phyloP scores from a whole-genome alignment of 2,888 invertebrate genomes.

The Metellina segmentata region DNA sequence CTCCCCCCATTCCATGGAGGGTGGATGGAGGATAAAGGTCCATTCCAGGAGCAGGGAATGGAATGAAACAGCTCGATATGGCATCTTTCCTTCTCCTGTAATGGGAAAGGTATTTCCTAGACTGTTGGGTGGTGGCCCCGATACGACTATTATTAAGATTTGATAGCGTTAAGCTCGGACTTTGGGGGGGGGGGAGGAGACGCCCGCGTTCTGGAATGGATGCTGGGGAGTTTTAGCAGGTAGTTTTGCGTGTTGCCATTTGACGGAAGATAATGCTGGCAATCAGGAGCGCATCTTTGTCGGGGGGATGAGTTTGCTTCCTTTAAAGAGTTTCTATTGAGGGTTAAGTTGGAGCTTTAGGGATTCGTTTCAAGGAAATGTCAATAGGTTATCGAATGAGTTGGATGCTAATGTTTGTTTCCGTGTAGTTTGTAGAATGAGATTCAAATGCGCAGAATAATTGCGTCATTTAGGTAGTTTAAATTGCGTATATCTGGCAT shows the following conservation, averaged over 20 bases:
- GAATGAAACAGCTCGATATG: slow-evolving; percentile 50
- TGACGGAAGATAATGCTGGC: slow-evolving; percentile 14
- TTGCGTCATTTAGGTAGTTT: no score
- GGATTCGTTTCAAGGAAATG: not conserved
- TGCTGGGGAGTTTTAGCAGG: not conserved
- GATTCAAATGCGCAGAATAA: no score
- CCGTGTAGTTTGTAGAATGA: no score
- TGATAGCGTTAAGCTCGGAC: slow-evolving; percentile 58
- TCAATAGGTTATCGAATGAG: not conserved
- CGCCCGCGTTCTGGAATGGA: not conserved
- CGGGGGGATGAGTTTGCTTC: no score
- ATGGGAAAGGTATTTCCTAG: slow-evolving; percentile 60
- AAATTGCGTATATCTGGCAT: no score
- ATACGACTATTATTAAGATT: slow-evolving; percentile 60
- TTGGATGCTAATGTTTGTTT: no score
- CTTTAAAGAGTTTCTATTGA: not conserved
- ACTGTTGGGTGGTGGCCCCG: slow-evolving; percentile 20
- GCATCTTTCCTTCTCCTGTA: slow-evolving; percentile 56
- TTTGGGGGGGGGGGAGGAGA: not conserved
- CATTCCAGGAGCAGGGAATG: slow-evolving; percentile 34
- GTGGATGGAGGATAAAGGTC: slow-evolving; percentile 34
- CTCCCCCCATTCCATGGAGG: not conserved
- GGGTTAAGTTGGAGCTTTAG: not conserved
- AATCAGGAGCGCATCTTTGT: not conserved
- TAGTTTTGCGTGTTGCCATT: not conserved